Evolutionary conservation across 2,888 invertebrate species (phyloP).

Genomic region (Cancer borealis): DNA sequence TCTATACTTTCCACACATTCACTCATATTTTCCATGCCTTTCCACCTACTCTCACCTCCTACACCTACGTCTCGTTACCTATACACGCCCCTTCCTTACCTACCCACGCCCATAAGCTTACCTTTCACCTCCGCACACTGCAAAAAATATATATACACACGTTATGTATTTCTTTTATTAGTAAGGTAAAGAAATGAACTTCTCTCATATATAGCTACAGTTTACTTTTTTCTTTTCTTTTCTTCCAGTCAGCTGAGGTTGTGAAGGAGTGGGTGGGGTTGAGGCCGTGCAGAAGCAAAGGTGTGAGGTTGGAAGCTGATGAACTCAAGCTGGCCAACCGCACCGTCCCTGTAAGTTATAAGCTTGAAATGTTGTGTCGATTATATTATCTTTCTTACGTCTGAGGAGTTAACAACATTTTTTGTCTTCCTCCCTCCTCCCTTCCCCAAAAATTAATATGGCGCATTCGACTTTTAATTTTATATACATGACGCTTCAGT

Average conservation of each 20-base stretch:
- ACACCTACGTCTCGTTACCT: neutral
- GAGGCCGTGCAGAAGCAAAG: conserved; percentile 86
- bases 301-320: conserved; percentile 81
- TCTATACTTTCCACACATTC: neutral
- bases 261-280: conserved; percentile 89
- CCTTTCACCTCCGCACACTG: no score
- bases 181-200: no score
- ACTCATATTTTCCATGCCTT: neutral
- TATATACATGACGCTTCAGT: no score
- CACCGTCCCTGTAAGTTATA: conserved; percentile 65
- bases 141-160: no score
- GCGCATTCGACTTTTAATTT: no score
- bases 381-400: neutral
- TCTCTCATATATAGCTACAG: no score
- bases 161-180: no score
- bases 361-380: neutral
- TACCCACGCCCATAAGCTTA: no score
- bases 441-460: no score
- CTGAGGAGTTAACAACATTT: neutral
- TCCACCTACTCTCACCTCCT: neutral
- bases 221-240: neutral
- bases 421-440: neutral
- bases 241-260: conserved; percentile 79
- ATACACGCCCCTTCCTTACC: no score
- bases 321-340: conserved; percentile 71